Base-by-base conservation (phyloP, 2,797 vertebrate species). In the Ctenopoma kingsleyae region DNA sequence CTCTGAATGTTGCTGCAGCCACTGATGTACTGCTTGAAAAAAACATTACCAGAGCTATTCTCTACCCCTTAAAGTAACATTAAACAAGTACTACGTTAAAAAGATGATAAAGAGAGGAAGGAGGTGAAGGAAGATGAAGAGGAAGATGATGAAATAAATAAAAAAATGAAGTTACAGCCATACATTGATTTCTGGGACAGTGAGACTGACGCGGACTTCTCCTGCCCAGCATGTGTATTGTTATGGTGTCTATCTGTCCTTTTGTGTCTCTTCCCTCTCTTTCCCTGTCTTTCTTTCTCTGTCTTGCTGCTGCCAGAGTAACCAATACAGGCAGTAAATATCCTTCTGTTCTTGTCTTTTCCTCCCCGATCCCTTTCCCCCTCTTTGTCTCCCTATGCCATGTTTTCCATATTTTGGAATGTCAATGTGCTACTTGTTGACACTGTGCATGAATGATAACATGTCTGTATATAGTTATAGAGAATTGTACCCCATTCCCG, bases 401-500 rank as follows among this genome's bases (percentile, higher is more conserved):
- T 92, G 87, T 87, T 91, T 87, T 88, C 78, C 93, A 95, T 94
- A 93, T 94, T 95, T 84, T 82, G 96, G 96, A 97, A 97, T 97
- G 97, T 97, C 95, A 90, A 96, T 91, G 94, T 97, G 96, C 94
- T 97, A 94, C 94, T 94, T 96, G 95, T 98, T 94, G 93, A 96
- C 95, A 93, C 95, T 95, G 95, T 98, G 98, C 97, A 99, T 99
- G 98, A 95, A 96, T 93, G 96, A 96, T 95, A 95, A 95, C 87
- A 91, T 96, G 92, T 92, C 91, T 99, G 96, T 99, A 98, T 94
- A 98, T 98, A 94, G 86, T 91, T 82, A 86, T 90, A 90, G 85
- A 91, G 80, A 87, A 88, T 86, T 67, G 92, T 93, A 93, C 93
- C 92, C 89, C 94, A 90, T 91, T 84, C 87, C 87, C 79, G 88